Base-by-base conservation (phyloP, 2,797 vertebrate genomes). In the Avahi laniger region DNA sequence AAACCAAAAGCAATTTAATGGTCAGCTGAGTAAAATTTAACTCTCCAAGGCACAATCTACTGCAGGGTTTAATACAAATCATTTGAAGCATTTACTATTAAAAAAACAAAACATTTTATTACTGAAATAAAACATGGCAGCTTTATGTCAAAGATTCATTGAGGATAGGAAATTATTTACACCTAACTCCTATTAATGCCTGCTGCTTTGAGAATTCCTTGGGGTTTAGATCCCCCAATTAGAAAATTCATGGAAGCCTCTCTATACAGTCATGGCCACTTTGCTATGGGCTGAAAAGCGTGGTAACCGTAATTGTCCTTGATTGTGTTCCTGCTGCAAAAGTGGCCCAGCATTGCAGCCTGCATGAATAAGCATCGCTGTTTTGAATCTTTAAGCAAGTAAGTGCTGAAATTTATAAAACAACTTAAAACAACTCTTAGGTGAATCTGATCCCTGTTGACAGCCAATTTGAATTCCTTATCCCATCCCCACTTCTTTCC, bases 121-220 rank as follows among this genome's bases (percentile, higher is more conserved):
- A 88, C 90, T 85, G 96, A 97, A 97, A 95, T 97, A 93, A 96
- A 97, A 97, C 54, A 48, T 93, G 93, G 92, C 91, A 97, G 95
- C 91, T 97, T 94, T 95, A 89, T 94, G 91, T 91, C 89, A 94
- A 28, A 92, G 96, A 97, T 82, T 97, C 83, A 90, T 73, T 93
- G 80, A 95, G 38, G 76, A 86, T 94, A 93, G 94, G 94, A 94
- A 96, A 91, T 95, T 89, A 83, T 95, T 95, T 91, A 83, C 38
- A 92, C 84, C 89, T 79, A 80, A 82, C 79, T 88, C 83, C 97
- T 97, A 96, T 89, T 91, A 96, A 95, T 97, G 83, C 63, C 81
- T 89, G 84, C 61, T 92, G 89, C 75, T 86, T 89, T 59, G 88
- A 92, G 91, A 96, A 86, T 82, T 93, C 91, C 84, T 92, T 13